Base-by-base conservation (phyloP, 2,888 invertebrate genomes). In the Boloria euphrosyne region DNA sequence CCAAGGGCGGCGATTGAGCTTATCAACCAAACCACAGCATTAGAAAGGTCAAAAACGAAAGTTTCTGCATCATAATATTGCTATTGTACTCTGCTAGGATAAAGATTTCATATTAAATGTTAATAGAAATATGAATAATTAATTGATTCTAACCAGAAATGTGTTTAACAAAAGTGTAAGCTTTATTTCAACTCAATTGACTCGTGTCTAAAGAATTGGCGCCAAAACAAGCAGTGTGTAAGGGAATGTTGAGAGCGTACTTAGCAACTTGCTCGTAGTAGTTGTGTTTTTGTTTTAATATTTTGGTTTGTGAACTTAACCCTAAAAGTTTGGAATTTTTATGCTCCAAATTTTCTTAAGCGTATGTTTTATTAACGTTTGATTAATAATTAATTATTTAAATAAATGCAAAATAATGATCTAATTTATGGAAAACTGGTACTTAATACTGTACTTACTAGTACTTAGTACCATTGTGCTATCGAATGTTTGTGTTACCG, bases 1-100 rank as follows among this genome's bases (percentile, higher is more conserved):
- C 58, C 63, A 46, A 67, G 59, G 52, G 66, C 46, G 55, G 46
- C 55, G 57, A 64, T 62, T 52, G 43, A 38, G 22, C 22, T 27
- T 57, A 44, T 44, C 14, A 27, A 50, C 17, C 43, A 44, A 27
- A 17, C 51, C 43, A 22, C 7, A 17, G 22, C n/a, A 7, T 61
- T 43, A 46, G 22, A 57, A 16, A 57, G 22, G 46, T n/a, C 0
- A 0, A 22, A 46, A 22, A 44, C n/a, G 14, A 6, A 22, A 46
- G n/a, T 4, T 38, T 38, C 10, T 38, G 10, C 31, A 10, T 38
- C 10, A 38, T 10, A 38, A 31, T 7, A 38, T 38, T 38, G 7
- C 31, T 38, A 7, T 38, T 38, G 31, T 38, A 38, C 10, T 38
- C 7, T 3, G 7, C 31, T 38, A 38, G 31, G 31, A 7, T 38